Percentiles rank a stretch among this genome's conserved stretches.
Evolutionary conservation across 2,888 invertebrate genomes (phyloP).

Genomic region (Polydrusus pterygomalis): DNA sequence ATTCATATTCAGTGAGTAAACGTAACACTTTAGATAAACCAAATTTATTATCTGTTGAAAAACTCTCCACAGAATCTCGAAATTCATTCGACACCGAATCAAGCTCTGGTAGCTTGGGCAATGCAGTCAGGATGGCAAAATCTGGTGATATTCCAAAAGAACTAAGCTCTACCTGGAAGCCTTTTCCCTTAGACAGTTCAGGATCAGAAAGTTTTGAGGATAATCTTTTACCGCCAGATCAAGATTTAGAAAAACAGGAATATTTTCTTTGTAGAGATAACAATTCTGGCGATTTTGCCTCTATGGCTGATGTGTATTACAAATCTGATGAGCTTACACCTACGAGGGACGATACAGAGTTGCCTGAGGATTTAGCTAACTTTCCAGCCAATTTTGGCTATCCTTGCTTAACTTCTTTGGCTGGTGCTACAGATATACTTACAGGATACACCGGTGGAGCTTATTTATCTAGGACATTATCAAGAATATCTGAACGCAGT

Average conservation of each 20-base stretch:
- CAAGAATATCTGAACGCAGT: conserved; percentile 90
- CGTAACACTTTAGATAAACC: conserved; percentile 66
- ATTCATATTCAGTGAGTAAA: conserved; percentile 65
- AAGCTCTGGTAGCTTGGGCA: conserved; percentile 84
- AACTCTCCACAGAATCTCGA: conserved; percentile 78
- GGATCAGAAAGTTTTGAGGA: conserved; percentile 91
- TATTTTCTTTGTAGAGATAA: conserved; percentile 69
- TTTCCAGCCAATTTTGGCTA: conserved; percentile 85
- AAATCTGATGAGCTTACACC: conserved; percentile 73
- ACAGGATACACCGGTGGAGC: conserved; percentile 76
- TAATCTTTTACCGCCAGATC: conserved; percentile 86
- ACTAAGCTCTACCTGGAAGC: conserved; percentile 87
- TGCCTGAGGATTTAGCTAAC: conserved; percentile 85
- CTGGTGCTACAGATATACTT: conserved; percentile 78
- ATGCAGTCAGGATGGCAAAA: conserved; percentile 75
- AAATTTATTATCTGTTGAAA: conserved; percentile 67
- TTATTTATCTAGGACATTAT: conserved; percentile 85
- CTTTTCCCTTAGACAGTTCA: conserved; percentile 89
- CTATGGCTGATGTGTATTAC: conserved; percentile 66
- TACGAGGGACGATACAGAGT: conserved; percentile 79
- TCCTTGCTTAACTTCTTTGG: conserved; percentile 76
- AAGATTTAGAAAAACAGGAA: conserved; percentile 73
- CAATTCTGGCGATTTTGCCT: conserved; percentile 65
- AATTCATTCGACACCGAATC: conserved; percentile 85
- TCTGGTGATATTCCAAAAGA: conserved; percentile 79